These are phyloP conservation scores for Cataglyphis hispanica DNA, from an alignment of 1,140 invertebrate species.

Conservation along the genomic window DNA sequence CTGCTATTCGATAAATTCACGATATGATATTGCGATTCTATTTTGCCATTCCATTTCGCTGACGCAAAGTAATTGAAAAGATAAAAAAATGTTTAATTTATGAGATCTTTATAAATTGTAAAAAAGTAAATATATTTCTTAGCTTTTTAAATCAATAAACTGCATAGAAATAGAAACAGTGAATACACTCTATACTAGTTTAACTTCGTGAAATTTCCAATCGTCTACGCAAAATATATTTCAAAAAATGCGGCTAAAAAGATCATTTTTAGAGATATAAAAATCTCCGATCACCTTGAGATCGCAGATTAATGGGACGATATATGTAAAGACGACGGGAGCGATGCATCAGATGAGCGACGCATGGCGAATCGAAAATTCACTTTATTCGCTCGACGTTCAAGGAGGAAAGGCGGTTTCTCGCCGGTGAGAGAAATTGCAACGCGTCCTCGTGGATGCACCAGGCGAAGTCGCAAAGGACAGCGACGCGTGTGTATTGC, in stretches of 20 bases:
- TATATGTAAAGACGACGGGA: slow-evolving; percentile 15
- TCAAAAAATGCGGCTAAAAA: background rate
- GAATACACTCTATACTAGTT: background rate
- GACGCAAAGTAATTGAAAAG: background rate
- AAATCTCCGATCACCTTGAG: background rate
- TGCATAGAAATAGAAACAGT: background rate
- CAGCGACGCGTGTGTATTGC: background rate
- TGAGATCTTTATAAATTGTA: background rate
- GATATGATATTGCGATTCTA: background rate
- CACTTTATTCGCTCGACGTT: slow-evolving; percentile 11
- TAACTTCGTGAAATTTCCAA: background rate
- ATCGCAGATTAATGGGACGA: slow-evolving; percentile 13
- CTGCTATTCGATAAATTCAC: slow-evolving; percentile 1
- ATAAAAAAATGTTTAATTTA: background rate
- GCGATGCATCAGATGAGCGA: background rate
- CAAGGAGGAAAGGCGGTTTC: slow-evolving; percentile 44
- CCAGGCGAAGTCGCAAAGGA: slow-evolving; percentile 40
- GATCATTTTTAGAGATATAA: background rate
- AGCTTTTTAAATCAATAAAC: background rate
- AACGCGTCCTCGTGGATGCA: slow-evolving; percentile 49
- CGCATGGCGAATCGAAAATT: slow-evolving; percentile 39
- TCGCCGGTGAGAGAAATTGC: slow-evolving; percentile 43
- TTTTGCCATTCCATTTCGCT: background rate
- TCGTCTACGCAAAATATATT: background rate
- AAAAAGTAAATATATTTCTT: background rate